Evolutionary conservation across 2,888 invertebrate genomes (phyloP), one percentile per base, ranked within the genome.

Genomic region (Entomobrya multifasciata): DNA sequence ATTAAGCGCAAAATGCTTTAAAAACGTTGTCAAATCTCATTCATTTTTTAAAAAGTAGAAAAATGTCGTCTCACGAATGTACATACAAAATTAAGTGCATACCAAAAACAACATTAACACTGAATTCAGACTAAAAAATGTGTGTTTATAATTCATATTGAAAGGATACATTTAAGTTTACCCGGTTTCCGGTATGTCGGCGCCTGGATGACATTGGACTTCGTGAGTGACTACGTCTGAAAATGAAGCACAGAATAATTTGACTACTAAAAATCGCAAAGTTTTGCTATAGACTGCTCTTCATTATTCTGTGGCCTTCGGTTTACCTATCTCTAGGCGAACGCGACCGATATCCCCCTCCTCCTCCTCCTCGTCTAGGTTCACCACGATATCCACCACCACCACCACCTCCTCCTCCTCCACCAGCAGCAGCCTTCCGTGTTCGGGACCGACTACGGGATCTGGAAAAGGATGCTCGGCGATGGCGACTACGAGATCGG

Each of bases 151-250:
- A n/a, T n/a, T n/a, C n/a, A n/a, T n/a, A n/a, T n/a, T n/a, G n/a
- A n/a, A n/a, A n/a, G n/a, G n/a, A n/a, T 36, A 36, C 36, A 8
- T 36, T 36, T 6, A 36, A 8, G 36, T 36, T 57, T 78, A 77
- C 84, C 78, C 84, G 65, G 52, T 65, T 81, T 78, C 76, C 89
- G 49, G 78, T 30, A 70, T 90, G 89, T 27, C 89, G 79, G 10
- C 90, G 86, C 13, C 90, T 55, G 15, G 85, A 78, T 27, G 88
- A 88, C 89, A 90, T 89, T 25, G 90, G 90, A 47, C 90, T 90
- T 44, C 89, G 67, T 4, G 90, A 90, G 60, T 85, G 88, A 36
- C 89, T 89, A 30, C 89, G 74, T n/a, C 86, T 87, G 36, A 41
- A 76, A 60, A n/a, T n/a, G n/a, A n/a, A n/a, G n/a, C n/a, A n/a